A percentile compares a stretch with the other conserved stretches of the same genome.
phyloP scores from a whole-genome alignment of 2,797 vertebrate genomes.

The Cossypha caffra region DNA sequence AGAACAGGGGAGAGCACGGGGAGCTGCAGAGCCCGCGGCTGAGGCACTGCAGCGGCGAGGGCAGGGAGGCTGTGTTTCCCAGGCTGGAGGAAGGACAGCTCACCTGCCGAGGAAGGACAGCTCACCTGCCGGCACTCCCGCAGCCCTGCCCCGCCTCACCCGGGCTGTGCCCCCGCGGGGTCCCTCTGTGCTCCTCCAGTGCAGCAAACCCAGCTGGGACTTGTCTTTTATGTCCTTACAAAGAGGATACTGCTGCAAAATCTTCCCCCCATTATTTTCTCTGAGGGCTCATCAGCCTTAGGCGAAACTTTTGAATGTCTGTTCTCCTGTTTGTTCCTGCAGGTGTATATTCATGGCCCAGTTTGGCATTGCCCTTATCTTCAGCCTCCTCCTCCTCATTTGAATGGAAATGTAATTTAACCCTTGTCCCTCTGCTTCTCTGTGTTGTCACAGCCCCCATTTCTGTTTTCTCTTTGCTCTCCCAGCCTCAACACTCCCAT shows the following conservation, averaged over 20 bases:
- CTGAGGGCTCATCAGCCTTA: not conserved
- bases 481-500: not conserved
- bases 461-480: not conserved
- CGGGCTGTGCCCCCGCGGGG: not conserved
- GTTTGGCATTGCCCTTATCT: not conserved
- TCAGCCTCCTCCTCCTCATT: not conserved
- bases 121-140: not conserved
- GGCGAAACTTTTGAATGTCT: not conserved
- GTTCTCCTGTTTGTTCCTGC: not conserved
- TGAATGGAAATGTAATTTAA: not conserved
- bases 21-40: rapidly evolving
- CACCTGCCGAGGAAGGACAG: too few relatives aligned
- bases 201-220: not conserved
- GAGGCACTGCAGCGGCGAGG: not conserved
- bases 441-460: not conserved
- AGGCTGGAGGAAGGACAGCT: too few relatives aligned
- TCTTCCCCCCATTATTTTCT: not conserved
- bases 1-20: not conserved
- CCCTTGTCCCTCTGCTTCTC: not conserved
- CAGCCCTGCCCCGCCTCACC: not conserved
- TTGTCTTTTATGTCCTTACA: not conserved
- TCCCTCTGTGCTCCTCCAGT: rapidly evolving
- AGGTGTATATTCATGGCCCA: not conserved
- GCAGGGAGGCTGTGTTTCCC: not conserved
- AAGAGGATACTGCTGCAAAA: not conserved